These are phyloP conservation scores for Presbytis comata DNA, from an alignment of 2,797 vertebrate species.

Conservation along the genomic window DNA sequence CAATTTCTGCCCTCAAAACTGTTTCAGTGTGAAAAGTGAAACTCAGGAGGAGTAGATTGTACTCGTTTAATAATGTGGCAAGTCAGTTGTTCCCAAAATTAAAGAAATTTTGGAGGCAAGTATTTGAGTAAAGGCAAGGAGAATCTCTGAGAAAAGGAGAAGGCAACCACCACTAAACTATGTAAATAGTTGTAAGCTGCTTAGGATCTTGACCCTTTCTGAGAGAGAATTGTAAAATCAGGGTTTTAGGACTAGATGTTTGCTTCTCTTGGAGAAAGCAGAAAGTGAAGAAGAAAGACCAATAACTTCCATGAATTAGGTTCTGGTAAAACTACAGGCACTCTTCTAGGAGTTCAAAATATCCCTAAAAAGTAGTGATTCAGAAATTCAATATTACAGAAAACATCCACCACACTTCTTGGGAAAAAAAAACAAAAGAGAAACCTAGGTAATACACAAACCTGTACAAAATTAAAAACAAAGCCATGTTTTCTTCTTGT, in stretches of 20 bases:
- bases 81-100: not conserved
- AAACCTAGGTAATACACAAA: not conserved
- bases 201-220: not conserved
- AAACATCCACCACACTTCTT: not conserved
- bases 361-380: not conserved
- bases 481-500: not conserved
- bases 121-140: not conserved
- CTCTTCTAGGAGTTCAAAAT: not conserved
- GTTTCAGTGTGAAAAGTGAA: not conserved
- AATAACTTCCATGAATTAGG: not conserved
- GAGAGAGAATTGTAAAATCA: not conserved
- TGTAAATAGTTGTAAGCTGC: not conserved
- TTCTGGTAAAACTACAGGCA: not conserved
- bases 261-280: not conserved
- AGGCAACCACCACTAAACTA: not conserved
- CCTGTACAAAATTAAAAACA: not conserved
- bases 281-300: not conserved
- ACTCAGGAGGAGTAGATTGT: not conserved
- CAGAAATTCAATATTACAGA: not conserved
- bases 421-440: not conserved
- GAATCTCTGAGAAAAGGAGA: not conserved
- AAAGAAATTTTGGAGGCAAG: slow-evolving; percentile 22
- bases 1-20: slow-evolving; percentile 18
- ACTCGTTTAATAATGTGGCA: not conserved
- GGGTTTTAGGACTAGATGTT: not conserved